Evolutionary conservation across 30 jellyfish, hydroid and myxozoan species (phyloP).

Genomic region (Turritopsis rubra): DNA sequence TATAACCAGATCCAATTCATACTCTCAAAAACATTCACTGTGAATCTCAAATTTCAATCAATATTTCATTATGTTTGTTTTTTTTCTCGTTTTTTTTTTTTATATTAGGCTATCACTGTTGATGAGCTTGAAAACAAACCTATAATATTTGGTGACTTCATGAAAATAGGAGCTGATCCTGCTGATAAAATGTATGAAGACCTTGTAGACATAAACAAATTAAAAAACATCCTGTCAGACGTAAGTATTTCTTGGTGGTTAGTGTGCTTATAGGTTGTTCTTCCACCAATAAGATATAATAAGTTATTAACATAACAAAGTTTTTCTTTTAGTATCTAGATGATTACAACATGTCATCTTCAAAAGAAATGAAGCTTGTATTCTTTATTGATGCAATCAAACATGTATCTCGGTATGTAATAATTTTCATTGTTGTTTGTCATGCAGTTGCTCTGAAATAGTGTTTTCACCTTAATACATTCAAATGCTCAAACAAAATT

Average conservation of each 20-base stretch:
- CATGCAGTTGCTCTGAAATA: background rate
- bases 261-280: too few relatives aligned
- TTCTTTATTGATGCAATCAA: constrained; percentile 86
- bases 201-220: constrained; percentile 49
- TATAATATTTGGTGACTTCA: constrained; percentile 74
- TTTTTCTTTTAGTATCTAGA: constrained; percentile 61
- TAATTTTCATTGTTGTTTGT: background rate
- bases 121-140: constrained; percentile 71
- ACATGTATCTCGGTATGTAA: constrained; percentile 76
- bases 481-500: background rate
- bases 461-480: background rate
- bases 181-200: constrained; percentile 83
- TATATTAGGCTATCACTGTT: constrained; percentile 41
- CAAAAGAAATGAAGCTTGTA: constrained; percentile 90
- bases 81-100: background rate
- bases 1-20: background rate
- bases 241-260: constrained; percentile 37
- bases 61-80: background rate
- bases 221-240: constrained; percentile 64
- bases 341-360: constrained; percentile 90
- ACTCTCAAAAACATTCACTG: background rate
- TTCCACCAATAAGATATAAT: background rate
- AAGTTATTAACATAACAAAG: background rate
- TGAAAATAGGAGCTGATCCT: constrained; percentile 77
- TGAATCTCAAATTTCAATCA: background rate